A percentile compares a stretch with the other conserved stretches of the same genome.
phyloP scores from a whole-genome alignment of 2,797 vertebrate species.

The Sandelia bainsii region DNA sequence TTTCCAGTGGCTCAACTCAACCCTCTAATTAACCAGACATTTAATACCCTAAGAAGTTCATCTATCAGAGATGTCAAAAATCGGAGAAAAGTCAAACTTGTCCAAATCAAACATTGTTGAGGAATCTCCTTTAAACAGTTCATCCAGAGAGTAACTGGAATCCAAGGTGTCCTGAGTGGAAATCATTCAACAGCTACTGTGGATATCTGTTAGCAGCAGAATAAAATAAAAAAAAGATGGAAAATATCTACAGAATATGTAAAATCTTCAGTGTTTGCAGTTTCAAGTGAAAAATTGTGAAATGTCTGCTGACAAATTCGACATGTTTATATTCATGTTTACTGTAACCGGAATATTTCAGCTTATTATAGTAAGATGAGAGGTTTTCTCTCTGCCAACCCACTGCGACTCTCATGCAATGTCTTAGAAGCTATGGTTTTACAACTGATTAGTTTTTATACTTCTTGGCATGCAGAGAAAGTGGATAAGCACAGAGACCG shows the following conservation, averaged over 20 bases:
- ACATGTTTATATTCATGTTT: constrained; percentile 67
- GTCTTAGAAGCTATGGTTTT: constrained; percentile 34
- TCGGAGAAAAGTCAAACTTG: constrained; percentile 28
- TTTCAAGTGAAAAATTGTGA: constrained; percentile 26
- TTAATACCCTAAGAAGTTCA: constrained; percentile 67
- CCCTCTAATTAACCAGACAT: constrained; percentile 76
- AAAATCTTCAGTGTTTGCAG: constrained; percentile 1
- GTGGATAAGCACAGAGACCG: constrained; percentile 14
- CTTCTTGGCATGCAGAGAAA: constrained; percentile 42
- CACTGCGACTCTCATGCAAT: constrained; percentile 26
- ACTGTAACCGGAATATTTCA: constrained; percentile 40
- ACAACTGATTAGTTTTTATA: constrained; percentile 53
- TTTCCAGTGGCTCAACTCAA: constrained; percentile 64
- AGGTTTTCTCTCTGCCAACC: constrained; percentile 21
- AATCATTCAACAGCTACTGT: constrained; percentile 34
- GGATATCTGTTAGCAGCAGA: background rate
- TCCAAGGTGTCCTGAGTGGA: constrained; percentile 44
- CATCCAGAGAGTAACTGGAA: constrained; percentile 54
- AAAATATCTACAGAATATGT: constrained; percentile 20
- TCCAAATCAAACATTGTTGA: constrained; percentile 72
- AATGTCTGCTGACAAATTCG: constrained; percentile 53
- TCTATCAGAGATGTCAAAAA: constrained; percentile 73
- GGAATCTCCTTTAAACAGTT: constrained; percentile 49
- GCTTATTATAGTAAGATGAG: constrained; percentile 50
- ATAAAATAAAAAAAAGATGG: constrained; percentile 13